These are phyloP conservation scores for Varanus salvator DNA, from an alignment of 2,113 vertebrate species.

Conservation along the genomic window DNA sequence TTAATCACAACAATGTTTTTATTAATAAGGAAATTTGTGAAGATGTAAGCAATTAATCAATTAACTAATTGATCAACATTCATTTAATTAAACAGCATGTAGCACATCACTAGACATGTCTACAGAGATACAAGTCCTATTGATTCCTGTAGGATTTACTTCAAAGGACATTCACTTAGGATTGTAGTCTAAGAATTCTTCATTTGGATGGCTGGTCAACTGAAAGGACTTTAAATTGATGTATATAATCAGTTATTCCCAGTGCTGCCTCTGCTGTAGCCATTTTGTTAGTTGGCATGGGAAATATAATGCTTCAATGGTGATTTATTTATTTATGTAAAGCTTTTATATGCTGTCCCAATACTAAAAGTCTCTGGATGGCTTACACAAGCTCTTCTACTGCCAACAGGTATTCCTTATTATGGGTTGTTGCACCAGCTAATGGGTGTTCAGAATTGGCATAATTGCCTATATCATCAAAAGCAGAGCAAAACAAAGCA, in stretches of 20 bases:
- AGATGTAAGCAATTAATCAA: background rate
- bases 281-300: background rate
- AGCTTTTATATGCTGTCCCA: no score
- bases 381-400: background rate
- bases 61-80: background rate
- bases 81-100: background rate
- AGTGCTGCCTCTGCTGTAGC: background rate
- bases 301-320: background rate
- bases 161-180: background rate
- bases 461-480: no score
- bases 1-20: background rate
- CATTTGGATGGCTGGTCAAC: background rate
- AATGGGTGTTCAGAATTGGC: no score
- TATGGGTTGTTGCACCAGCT: no score
- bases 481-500: no score
- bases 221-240: background rate
- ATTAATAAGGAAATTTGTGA: background rate
- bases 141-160: background rate
- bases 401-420: no score
- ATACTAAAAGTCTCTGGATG: no score
- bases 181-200: background rate
- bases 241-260: background rate
- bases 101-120: no score
- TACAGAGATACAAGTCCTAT: background rate
- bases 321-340: no score